phyloP scores from a whole-genome alignment of 2,888 invertebrate species.

The Gortyna flavago region DNA sequence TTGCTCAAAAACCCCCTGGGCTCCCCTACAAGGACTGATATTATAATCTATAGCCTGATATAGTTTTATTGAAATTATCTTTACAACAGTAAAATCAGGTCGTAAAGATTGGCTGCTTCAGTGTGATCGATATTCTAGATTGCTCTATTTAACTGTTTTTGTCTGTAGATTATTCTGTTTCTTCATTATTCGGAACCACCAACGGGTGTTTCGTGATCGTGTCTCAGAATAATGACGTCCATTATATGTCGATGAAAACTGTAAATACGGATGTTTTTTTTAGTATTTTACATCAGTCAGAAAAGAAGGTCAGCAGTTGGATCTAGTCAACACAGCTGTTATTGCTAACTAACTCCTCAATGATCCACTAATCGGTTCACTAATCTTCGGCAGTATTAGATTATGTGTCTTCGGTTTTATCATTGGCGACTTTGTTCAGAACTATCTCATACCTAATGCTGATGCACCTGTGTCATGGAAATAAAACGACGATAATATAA shows the following conservation, averaged over 20 bases:
- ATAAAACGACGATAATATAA: conserved; percentile 41
- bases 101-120: conserved; percentile 39
- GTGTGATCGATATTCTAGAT: conserved; percentile 26
- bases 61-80: conserved; percentile 27
- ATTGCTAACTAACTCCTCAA: conserved; percentile 16
- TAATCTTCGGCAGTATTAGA: background rate
- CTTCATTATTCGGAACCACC: background rate
- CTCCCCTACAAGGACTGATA: background rate
- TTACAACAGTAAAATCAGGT: conserved; percentile 16
- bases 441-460: background rate
- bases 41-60: conserved; percentile 33
- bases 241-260: conserved; percentile 16
- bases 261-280: conserved; percentile 54
- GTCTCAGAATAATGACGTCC: conserved; percentile 5
- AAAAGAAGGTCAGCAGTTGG: conserved; percentile 36
- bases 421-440: too few relatives aligned
- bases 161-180: background rate
- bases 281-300: conserved; percentile 14
- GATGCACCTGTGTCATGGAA: conserved; percentile 6
- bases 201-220: conserved; percentile 1
- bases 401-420: background rate
- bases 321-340: conserved; percentile 34
- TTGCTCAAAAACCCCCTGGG: too few relatives aligned
- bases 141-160: conserved; percentile 5
- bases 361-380: conserved; percentile 3